Evolutionary conservation across 2,113 vertebrate genomes (phyloP).

Genomic region (Hemichromis elongatus): DNA sequence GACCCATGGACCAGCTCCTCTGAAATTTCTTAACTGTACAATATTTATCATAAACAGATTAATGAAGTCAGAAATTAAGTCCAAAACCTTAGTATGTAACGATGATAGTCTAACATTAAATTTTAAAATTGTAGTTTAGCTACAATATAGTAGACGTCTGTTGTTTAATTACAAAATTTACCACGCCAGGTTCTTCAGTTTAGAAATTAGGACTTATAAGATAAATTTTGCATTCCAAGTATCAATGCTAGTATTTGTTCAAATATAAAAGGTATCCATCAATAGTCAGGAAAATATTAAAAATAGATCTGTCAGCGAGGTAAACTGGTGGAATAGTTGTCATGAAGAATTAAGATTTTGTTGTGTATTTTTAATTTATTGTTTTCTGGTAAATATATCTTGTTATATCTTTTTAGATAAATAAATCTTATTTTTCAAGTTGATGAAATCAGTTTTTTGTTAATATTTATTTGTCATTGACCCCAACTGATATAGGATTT

Average conservation of each 20-base stretch:
- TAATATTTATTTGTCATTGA: too few species aligned
- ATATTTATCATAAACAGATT: too few species aligned
- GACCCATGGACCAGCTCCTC: background rate
- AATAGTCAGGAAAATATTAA: background rate
- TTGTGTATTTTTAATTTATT: background rate
- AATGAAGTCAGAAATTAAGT: too few species aligned
- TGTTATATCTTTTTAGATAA: background rate
- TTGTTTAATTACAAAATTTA: too few species aligned
- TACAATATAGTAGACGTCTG: too few species aligned
- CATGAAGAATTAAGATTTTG: background rate
- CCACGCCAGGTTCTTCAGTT: too few species aligned
- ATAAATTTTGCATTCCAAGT: too few species aligned
- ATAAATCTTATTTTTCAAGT: background rate
- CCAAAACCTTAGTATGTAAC: background rate
- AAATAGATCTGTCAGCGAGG: background rate
- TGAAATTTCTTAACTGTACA: too few species aligned
- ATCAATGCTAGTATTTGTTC: background rate
- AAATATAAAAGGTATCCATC: background rate
- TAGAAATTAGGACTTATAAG: background rate
- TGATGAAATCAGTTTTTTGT: too few species aligned
- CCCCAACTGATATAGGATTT: background rate
- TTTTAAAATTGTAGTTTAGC: background rate
- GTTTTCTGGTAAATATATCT: background rate
- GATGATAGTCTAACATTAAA: background rate
- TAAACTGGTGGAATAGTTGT: background rate